A percentile compares a stretch with the other conserved stretches of the same genome.
These are phyloP conservation scores for Amblyopsis rosae DNA, from an alignment of 2,113 vertebrate species.

Conservation along the genomic window DNA sequence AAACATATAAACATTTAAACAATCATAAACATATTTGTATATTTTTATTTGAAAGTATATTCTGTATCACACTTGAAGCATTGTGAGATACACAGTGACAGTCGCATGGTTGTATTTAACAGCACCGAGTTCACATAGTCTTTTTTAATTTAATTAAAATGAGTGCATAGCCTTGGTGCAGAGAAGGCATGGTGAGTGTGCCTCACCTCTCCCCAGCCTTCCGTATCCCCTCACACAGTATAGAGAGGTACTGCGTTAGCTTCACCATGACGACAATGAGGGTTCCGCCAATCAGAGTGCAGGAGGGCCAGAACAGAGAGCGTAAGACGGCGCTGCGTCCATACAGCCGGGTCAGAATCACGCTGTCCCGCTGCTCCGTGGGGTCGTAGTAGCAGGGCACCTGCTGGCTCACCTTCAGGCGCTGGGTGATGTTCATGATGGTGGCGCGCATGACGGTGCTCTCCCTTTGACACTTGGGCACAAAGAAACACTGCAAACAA, in stretches of 20 bases:
- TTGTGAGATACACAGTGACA: no score
- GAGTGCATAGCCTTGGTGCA: conserved; percentile 21
- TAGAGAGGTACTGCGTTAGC: conserved; percentile 92
- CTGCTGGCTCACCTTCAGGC: conserved; percentile 84
- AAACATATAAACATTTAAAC: no score
- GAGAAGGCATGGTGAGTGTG: conserved; percentile 5
- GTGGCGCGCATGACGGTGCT: conserved; percentile 79
- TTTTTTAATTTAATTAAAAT: conserved; percentile 36
- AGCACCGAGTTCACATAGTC: conserved; percentile 13
- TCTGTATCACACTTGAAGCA: no score
- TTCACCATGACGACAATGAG: conserved; percentile 92
- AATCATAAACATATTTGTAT: no score
- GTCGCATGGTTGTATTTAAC: not conserved
- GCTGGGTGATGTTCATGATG: conserved; percentile 86
- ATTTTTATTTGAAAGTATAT: no score
- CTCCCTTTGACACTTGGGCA: conserved; percentile 90
- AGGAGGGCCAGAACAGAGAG: conserved; percentile 91
- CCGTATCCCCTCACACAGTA: conserved; percentile 87
- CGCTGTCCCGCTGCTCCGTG: conserved; percentile 81
- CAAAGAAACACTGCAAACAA: conserved; percentile 86
- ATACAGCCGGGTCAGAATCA: conserved; percentile 88
- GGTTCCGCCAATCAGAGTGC: conserved; percentile 84
- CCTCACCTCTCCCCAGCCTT: conserved; percentile 86
- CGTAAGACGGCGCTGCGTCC: conserved; percentile 84
- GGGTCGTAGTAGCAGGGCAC: conserved; percentile 90